phyloP scores from a whole-genome alignment of 1,140 invertebrate species.

The Dreissena polymorpha region DNA sequence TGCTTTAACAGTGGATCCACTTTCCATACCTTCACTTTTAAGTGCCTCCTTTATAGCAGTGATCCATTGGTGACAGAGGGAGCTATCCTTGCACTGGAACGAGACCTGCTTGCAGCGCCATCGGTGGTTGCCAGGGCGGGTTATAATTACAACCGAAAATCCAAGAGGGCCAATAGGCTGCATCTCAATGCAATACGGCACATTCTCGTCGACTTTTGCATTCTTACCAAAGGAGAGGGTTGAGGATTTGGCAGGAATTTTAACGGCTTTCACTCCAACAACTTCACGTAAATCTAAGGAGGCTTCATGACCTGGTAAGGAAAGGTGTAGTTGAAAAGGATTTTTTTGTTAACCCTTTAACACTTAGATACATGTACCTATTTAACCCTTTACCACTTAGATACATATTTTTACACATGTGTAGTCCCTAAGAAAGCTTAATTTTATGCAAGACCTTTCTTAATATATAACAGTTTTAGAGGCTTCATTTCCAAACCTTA shows the following conservation, averaged over 20 bases:
- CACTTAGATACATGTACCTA: too few species aligned
- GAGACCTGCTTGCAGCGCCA: slow-evolving; percentile 64
- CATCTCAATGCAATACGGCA: slow-evolving; percentile 59
- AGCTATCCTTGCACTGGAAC: slow-evolving; percentile 66
- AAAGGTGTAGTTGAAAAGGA: neutral
- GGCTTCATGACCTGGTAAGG: slow-evolving; percentile 42
- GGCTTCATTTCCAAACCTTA: too few species aligned
- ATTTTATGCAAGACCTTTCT: too few species aligned
- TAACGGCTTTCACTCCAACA: slow-evolving; percentile 47
- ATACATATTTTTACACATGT: too few species aligned
- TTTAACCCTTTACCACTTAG: too few species aligned
- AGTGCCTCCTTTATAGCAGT: slow-evolving; percentile 63
- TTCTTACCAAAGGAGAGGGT: slow-evolving; percentile 5
- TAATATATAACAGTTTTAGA: too few species aligned
- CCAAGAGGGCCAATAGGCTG: slow-evolving; percentile 54
- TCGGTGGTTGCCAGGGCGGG: slow-evolving; percentile 57
- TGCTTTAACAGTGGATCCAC: too few species aligned
- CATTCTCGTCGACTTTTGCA: slow-evolving; percentile 36
- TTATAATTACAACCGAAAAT: slow-evolving; percentile 64
- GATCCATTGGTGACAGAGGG: slow-evolving; percentile 67
- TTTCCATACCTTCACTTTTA: slow-evolving; percentile 4
- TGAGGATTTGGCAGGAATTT: slow-evolving; percentile 42
- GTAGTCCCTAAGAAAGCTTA: too few species aligned
- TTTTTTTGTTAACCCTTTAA: too few species aligned
- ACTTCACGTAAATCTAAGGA: slow-evolving; percentile 46